Evolutionary conservation across 2,888 invertebrate species (phyloP).

Genomic region (Drosophila subquinaria): DNA sequence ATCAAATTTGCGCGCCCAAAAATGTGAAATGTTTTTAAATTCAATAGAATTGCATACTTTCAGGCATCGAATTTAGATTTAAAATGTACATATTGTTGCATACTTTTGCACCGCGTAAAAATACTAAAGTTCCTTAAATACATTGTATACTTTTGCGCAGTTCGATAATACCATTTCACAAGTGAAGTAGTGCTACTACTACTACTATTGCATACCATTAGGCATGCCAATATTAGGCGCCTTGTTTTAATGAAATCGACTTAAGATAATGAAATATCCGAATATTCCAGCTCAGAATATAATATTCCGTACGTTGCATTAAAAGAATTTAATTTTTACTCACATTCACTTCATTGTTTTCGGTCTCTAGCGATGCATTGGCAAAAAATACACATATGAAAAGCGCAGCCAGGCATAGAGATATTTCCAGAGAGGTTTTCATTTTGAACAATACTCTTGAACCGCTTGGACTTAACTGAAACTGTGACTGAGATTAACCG

Average conservation of each 20-base stretch:
- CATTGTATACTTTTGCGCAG: too few relatives aligned
- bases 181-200: too few relatives aligned
- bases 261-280: neutral
- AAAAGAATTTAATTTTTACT: constrained; percentile 50
- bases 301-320: neutral
- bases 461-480: neutral
- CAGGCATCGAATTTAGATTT: too few relatives aligned
- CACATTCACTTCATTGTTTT: constrained; percentile 80
- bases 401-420: constrained; percentile 43
- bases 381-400: constrained; percentile 60
- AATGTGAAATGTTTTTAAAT: too few relatives aligned
- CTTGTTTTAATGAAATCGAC: neutral
- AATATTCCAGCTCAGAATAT: neutral
- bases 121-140: too few relatives aligned
- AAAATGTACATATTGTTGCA: too few relatives aligned
- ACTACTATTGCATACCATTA: too few relatives aligned
- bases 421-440: constrained; percentile 56
- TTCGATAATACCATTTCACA: too few relatives aligned
- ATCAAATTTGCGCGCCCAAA: too few relatives aligned
- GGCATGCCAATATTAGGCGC: neutral
- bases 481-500: constrained; percentile 14
- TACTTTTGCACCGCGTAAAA: too few relatives aligned
- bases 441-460: constrained; percentile 33
- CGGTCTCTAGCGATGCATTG: constrained; percentile 62
- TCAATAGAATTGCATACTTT: too few relatives aligned